phyloP scores from a whole-genome alignment of 37 sponge, comb jelly and placozoan species.

The Crambe crambe region DNA sequence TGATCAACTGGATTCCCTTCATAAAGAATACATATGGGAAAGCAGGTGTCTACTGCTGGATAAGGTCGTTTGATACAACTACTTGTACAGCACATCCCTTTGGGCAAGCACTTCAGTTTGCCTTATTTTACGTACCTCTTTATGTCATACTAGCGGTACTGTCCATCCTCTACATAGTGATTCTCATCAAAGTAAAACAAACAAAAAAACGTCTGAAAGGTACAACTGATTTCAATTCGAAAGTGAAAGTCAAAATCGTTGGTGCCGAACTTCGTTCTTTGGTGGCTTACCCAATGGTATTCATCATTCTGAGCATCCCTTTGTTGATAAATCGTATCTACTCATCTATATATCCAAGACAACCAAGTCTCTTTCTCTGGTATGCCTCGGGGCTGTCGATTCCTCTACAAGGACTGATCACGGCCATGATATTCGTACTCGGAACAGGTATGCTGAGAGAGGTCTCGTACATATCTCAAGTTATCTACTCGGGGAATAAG shows the following conservation, averaged over 20 bases:
- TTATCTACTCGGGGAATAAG: background rate
- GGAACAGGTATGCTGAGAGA: conserved; percentile 37
- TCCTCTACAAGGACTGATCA: conserved; percentile 33
- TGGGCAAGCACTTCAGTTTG: conserved; percentile 39
- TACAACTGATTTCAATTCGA: background rate
- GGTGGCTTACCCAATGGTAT: conserved; percentile 41
- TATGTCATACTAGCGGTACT: conserved; percentile 25
- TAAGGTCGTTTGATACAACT: conserved; percentile 16
- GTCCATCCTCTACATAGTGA: conserved; percentile 18
- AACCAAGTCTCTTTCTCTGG: conserved; percentile 35
- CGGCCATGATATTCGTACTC: conserved; percentile 27
- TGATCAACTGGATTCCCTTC: conserved; percentile 66
- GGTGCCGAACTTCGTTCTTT: conserved; percentile 15
- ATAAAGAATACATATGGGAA: conserved; percentile 52
- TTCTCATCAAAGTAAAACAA: background rate
- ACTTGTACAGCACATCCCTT: background rate
- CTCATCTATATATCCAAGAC: background rate
- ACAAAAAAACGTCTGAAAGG: background rate
- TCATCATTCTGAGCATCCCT: conserved; percentile 37
- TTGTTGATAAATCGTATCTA: conserved; percentile 48
- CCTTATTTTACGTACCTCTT: conserved; percentile 54
- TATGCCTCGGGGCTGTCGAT: background rate
- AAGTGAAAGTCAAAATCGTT: background rate
- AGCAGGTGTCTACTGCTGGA: conserved; percentile 81
- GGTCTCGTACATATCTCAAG: no score